Evolutionary conservation across 1,140 invertebrate species (phyloP).

Genomic region (Platorchestia sp.): DNA sequence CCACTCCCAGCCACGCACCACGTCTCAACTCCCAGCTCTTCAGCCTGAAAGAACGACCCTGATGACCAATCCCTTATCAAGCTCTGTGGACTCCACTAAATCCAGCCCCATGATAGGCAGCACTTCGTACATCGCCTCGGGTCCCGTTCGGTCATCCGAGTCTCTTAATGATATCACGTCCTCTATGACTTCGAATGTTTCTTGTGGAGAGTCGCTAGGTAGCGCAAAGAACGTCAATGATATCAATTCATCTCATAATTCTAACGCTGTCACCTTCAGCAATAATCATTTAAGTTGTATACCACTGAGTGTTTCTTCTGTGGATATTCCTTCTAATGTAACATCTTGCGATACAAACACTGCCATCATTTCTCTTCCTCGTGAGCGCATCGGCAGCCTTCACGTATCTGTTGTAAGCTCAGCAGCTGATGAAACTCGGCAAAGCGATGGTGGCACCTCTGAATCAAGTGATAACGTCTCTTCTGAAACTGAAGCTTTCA

Average conservation of each 20-base stretch:
- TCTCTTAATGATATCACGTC: slow-evolving; percentile 38
- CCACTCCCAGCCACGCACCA: neutral
- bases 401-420: slow-evolving; percentile 8
- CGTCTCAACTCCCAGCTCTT: neutral
- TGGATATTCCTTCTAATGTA: neutral
- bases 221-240: neutral
- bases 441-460: neutral
- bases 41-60: neutral
- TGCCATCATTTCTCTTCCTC: neutral
- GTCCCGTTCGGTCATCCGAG: neutral
- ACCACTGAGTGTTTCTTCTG: slow-evolving; percentile 45
- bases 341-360: neutral
- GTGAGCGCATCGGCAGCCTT: neutral
- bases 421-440: neutral
- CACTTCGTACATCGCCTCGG: neutral
- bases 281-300: neutral
- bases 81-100: slow-evolving; percentile 30
- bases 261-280: neutral
- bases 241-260: neutral
- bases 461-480: neutral
- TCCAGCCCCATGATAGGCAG: slow-evolving; percentile 37
- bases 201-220: neutral
- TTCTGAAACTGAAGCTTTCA: neutral
- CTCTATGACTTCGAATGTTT: neutral
- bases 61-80: neutral